These are phyloP conservation scores for Dipodomys merriami DNA, from an alignment of 2,113 vertebrate species.

Conservation along the genomic window DNA sequence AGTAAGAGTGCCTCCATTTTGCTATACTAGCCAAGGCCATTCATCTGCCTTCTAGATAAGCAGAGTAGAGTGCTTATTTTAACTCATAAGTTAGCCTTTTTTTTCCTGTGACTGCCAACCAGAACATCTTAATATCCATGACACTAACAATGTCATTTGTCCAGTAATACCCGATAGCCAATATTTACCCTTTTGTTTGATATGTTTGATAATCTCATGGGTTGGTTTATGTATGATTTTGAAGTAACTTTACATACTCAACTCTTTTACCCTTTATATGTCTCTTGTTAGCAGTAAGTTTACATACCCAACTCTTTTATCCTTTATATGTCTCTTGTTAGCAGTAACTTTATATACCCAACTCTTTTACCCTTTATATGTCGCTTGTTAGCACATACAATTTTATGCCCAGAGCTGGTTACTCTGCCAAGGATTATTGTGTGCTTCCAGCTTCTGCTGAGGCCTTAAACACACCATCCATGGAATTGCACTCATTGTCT, in stretches of 20 bases:
- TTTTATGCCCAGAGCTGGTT: neutral
- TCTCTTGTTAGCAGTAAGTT: neutral
- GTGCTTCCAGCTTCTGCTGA: neutral
- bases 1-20: neutral
- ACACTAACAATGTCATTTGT: neutral
- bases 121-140: neutral
- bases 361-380: neutral
- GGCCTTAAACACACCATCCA: neutral
- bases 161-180: neutral
- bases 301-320: neutral
- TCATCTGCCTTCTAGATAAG: neutral
- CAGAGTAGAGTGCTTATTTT: neutral
- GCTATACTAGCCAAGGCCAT: neutral
- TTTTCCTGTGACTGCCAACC: neutral
- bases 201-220: neutral
- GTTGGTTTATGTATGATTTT: neutral
- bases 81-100: constrained; percentile 33
- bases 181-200: constrained; percentile 6
- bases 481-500: neutral
- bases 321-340: neutral
- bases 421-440: neutral
- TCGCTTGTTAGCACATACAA: neutral
- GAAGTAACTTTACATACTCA: neutral
- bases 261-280: neutral
- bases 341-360: neutral